phyloP scores from a whole-genome alignment of 2,113 vertebrate species.

The Isichthys henryi region DNA sequence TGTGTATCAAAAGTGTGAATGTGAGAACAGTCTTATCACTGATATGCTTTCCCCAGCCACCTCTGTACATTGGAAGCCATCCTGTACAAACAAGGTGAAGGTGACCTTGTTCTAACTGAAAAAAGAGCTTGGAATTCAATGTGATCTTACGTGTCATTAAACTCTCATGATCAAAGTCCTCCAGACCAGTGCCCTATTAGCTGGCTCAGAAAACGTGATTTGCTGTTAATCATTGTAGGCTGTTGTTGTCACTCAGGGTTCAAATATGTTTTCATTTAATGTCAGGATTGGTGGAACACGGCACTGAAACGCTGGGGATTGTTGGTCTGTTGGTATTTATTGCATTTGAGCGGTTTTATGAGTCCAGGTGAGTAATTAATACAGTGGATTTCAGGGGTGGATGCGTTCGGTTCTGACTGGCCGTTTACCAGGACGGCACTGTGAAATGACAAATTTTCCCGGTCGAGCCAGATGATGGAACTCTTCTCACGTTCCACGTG shows the following conservation, averaged over 20 bases:
- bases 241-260: neutral
- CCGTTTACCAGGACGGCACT: neutral
- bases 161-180: neutral
- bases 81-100: neutral
- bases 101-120: neutral
- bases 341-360: neutral
- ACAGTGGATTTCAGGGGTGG: neutral
- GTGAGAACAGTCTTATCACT: neutral
- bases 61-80: neutral
- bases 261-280: neutral
- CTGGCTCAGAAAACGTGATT: neutral
- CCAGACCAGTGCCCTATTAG: neutral
- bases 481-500: neutral
- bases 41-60: neutral
- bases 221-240: constrained; percentile 5
- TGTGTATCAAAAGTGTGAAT: neutral
- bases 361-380: constrained; percentile 10
- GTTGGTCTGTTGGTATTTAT: neutral
- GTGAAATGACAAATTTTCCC: neutral
- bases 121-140: neutral
- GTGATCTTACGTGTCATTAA: neutral
- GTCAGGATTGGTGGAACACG: neutral
- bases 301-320: neutral
- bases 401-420: neutral
- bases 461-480: neutral